phyloP scores from a whole-genome alignment of 2,797 vertebrate species.

The Anabas testudineus region DNA sequence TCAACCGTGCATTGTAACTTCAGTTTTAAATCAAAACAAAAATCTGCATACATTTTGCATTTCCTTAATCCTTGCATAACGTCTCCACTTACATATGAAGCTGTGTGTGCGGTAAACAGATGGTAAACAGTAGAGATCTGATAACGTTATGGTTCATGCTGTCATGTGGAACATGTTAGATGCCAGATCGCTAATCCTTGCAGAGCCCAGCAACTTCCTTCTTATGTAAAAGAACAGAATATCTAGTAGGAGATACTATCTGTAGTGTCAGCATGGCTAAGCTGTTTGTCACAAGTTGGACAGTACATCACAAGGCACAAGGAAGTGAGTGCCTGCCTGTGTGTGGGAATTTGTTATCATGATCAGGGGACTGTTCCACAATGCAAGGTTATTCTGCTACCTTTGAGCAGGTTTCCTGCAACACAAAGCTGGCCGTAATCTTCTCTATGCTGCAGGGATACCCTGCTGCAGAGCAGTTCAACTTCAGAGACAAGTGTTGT shows the following conservation, averaged over 20 bases:
- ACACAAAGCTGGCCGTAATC: background rate
- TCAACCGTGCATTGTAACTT: constrained; percentile 4
- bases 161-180: too few relatives aligned
- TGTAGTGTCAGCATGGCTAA: background rate
- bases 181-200: background rate
- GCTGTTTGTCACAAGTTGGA: background rate
- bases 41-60: constrained; percentile 31
- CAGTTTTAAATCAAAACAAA: constrained; percentile 1
- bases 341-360: background rate
- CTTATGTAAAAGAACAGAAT: constrained; percentile 6
- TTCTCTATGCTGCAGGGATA: background rate
- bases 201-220: background rate
- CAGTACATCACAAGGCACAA: background rate
- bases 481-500: too few relatives aligned
- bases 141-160: constrained; percentile 18
- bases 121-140: constrained; percentile 9
- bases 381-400: background rate
- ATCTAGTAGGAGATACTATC: constrained; percentile 19
- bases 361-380: background rate
- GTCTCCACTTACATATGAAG: background rate
- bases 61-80: background rate
- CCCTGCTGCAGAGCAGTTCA: too few relatives aligned
- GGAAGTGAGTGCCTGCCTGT: background rate
- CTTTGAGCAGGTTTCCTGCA: background rate
- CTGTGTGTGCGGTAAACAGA: constrained; percentile 4